Base-by-base conservation (phyloP, 53 echinoderm and acorn worm genomes). In the Temnopleurus reevesii region DNA sequence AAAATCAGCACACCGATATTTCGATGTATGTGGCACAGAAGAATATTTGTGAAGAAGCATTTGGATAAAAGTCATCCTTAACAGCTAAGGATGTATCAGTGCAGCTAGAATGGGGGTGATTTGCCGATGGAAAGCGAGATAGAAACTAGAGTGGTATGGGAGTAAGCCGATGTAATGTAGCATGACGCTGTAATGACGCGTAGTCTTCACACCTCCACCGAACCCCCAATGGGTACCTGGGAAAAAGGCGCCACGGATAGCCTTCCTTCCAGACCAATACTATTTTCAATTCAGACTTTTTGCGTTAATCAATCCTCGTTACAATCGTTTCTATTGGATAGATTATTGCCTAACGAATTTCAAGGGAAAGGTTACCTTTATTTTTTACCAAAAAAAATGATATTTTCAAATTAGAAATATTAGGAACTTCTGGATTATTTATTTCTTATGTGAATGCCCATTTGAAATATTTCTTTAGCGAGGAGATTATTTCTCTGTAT, bases 181-280 rank as follows among this genome's bases (percentile, higher is more conserved):
- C 86, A 59, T 85, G 61, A 60, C 86, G 86, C 45, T 85, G 86
- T 60, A 85, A 85, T 60, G 86, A 85, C 86, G 57, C 61, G 86
- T 36, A 41, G 36, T 85, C 23, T 59, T 85, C 61, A 85, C 86
- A 85, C 86, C 86, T 85, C 61, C 24, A 36, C 79, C 4, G 35
- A 31, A 83, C 56, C 55, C 12, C 35, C 24, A 53, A 35, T 36
- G 51, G 55, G 54, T 53, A 83, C 83, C 55, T 83, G 83, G 83
- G 33, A 55, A 83, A 36, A 55, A 21, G 83, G 53, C 79, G 79
- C 79, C 79, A 79, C 46, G 15, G 10, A 28, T 79, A 79, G 79
- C 12, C 79, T 79, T 5, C 12, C 49, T 13, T 49, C 24, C 26
- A 79, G 47, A 5, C 79, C 56, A 56, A 18, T 56, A 56, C 21